Percentiles rank a stretch among this genome's conserved stretches.
Conservation (phyloP, 2,797 vertebrate genomes). For the Parauchenoglanis ngamensis region DNA sequence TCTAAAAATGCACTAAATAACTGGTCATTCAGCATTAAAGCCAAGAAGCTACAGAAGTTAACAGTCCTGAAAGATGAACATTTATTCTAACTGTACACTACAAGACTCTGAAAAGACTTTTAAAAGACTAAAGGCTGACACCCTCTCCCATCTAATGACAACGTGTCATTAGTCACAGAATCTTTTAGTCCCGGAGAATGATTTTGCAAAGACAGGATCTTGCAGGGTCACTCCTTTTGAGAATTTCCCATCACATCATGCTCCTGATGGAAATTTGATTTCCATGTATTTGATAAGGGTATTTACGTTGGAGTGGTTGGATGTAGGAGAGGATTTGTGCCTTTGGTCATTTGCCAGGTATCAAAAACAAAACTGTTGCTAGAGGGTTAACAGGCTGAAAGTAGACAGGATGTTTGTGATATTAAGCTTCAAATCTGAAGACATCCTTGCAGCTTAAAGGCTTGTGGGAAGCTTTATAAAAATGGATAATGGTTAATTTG, state of each 20-base stretch:
- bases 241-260: too few relatives aligned
- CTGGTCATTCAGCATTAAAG: not conserved
- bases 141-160: too few relatives aligned
- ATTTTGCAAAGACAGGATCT: too few relatives aligned
- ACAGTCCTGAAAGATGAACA: not conserved
- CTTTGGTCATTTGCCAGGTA: constrained; percentile 11
- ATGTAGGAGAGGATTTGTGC: not conserved
- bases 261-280: too few relatives aligned
- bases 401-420: constrained; percentile 10
- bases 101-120: too few relatives aligned
- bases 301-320: not conserved
- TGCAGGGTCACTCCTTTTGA: too few relatives aligned
- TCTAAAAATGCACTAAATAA: not conserved
- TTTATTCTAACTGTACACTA: not conserved
- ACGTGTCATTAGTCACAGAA: too few relatives aligned
- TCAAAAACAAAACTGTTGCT: constrained; percentile 3
- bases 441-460: constrained; percentile 16
- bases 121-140: too few relatives aligned
- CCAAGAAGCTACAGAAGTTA: not conserved
- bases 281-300: not conserved
- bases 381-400: constrained; percentile 10
- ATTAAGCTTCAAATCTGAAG: constrained; percentile 5
- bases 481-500: constrained; percentile 20
- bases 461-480: constrained; percentile 21
- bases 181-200: too few relatives aligned